Percentiles rank a stretch among this genome's conserved stretches.
phyloP scores from a whole-genome alignment of 1,140 invertebrate species.

The Gryllus bimaculatus region DNA sequence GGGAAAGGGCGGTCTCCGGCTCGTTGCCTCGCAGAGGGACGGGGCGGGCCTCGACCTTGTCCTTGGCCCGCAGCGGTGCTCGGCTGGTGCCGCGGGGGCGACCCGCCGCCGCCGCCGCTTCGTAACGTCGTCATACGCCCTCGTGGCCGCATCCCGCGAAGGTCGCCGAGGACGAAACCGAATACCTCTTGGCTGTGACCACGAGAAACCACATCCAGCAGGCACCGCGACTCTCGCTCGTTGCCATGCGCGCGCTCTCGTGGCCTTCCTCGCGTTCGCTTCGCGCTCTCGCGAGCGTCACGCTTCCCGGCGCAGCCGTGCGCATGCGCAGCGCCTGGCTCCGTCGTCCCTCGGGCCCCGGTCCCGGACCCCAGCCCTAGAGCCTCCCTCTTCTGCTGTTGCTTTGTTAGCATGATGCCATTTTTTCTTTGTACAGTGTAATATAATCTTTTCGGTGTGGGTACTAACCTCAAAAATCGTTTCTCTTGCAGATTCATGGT shows the following conservation, averaged over 20 bases:
- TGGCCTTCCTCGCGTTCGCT: background rate
- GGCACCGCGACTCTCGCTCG: too few relatives aligned
- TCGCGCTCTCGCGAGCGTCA: background rate
- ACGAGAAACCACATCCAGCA: background rate
- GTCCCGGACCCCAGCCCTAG: too few relatives aligned
- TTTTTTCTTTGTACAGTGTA: background rate
- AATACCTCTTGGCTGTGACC: background rate
- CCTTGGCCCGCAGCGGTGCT: too few relatives aligned
- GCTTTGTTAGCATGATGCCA: background rate
- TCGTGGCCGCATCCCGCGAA: background rate
- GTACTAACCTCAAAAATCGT: conserved; percentile 24
- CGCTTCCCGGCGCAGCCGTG: background rate
- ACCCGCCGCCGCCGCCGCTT: background rate
- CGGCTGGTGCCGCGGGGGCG: background rate
- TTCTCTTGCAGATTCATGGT: conserved; percentile 80
- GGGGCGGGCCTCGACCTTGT: too few relatives aligned
- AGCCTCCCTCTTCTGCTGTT: background rate
- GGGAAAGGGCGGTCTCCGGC: too few relatives aligned
- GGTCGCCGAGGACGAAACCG: background rate
- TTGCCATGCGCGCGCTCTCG: too few relatives aligned
- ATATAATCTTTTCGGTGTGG: background rate
- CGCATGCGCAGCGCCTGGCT: background rate
- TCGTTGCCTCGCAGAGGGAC: too few relatives aligned
- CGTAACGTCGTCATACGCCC: background rate
- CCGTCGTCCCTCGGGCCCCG: too few relatives aligned